phyloP scores from a whole-genome alignment of 1,140 invertebrate species.

The Musca domestica region DNA sequence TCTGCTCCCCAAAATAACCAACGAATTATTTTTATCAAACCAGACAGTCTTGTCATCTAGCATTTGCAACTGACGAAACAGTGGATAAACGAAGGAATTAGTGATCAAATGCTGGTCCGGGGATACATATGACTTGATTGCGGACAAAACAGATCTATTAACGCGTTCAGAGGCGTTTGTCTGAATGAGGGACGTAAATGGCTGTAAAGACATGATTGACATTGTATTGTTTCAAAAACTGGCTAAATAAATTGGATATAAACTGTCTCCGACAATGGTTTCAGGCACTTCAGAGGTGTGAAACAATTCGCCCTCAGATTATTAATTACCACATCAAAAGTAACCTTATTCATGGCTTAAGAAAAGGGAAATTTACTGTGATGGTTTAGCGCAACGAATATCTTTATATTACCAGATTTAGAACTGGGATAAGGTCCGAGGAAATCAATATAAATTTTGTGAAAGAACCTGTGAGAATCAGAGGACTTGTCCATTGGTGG shows the following conservation, averaged over 20 bases:
- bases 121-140: too few relatives aligned
- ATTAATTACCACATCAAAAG: background rate
- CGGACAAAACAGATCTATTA: background rate
- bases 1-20: background rate
- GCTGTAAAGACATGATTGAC: conserved; percentile 16
- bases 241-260: conserved; percentile 1
- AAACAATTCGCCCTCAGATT: background rate
- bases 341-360: conserved; percentile 13
- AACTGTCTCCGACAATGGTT: background rate
- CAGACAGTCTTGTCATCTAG: background rate
- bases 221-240: conserved; percentile 1
- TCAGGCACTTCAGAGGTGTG: background rate
- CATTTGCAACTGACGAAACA: background rate
- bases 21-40: background rate
- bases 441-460: too few relatives aligned
- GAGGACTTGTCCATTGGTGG: background rate
- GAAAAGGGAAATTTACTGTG: background rate
- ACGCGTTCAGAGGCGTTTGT: conserved; percentile 24
- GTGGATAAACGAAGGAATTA: background rate
- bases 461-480: too few relatives aligned
- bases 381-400: background rate
- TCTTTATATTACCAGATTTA: background rate
- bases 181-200: too few relatives aligned
- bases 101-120: conserved; percentile 2
- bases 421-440: conserved; percentile 1